Conservation (phyloP, 1,140 invertebrate species). For the Drosophila rufa region DNA sequence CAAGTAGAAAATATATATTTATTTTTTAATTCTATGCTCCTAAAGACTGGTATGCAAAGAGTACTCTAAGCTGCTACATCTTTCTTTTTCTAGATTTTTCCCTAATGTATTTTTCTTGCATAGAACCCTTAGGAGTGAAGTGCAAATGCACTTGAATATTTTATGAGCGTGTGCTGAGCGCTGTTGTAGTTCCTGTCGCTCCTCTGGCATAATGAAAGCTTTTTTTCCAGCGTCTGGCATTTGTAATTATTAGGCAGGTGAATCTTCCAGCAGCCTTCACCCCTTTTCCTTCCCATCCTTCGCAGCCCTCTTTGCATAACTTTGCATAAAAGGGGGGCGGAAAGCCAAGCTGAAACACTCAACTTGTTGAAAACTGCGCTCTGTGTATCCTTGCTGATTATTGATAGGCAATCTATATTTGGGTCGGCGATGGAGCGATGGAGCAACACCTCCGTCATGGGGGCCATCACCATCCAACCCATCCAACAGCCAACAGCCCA, state of each 20-base stretch:
- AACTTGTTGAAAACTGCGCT: slow-evolving; percentile 43
- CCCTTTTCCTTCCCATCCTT: slow-evolving; percentile 7
- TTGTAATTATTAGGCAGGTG: slow-evolving; percentile 51
- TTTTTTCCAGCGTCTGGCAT: slow-evolving; percentile 47
- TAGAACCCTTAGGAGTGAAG: slow-evolving; percentile 46
- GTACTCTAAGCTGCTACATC: slow-evolving; percentile 13
- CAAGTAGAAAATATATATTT: neutral
- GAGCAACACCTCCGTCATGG: slow-evolving; percentile 26
- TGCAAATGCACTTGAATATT: slow-evolving; percentile 79
- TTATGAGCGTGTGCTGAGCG: slow-evolving; percentile 56
- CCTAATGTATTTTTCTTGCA: slow-evolving; percentile 39
- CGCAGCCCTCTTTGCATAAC: slow-evolving; percentile 26
- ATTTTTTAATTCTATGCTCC: no score
- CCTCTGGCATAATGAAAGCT: slow-evolving; percentile 59
- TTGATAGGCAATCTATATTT: slow-evolving; percentile 56
- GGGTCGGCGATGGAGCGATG: slow-evolving; percentile 30
- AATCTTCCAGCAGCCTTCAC: slow-evolving; percentile 23
- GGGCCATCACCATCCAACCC: slow-evolving; percentile 1
- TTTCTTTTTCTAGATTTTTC: slow-evolving; percentile 12
- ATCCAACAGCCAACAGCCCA: slow-evolving; percentile 16
- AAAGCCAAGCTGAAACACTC: slow-evolving; percentile 16
- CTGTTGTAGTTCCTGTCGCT: slow-evolving; percentile 37
- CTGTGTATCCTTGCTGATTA: slow-evolving; percentile 52
- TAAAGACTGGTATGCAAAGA: neutral
- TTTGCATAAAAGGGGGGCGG: slow-evolving; percentile 31